Evolutionary conservation across 2,888 invertebrate genomes (phyloP), one percentile per base, ranked within the genome.

Genomic region (Eupithecia centaureata): DNA sequence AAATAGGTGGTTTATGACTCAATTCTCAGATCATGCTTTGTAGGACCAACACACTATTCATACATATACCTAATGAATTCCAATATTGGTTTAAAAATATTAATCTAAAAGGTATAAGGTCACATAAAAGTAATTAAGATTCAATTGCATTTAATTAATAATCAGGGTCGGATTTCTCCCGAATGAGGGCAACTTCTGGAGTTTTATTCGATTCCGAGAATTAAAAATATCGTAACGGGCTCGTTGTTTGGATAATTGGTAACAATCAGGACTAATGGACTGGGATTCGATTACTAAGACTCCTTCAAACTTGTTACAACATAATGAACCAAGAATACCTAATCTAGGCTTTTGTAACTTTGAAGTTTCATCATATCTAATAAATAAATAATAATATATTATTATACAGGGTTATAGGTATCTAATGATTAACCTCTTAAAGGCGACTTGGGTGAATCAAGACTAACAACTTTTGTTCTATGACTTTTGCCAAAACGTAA

Each of bases 91-190:
- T n/a, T 60, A 58, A 22, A 61, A 51, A 67, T 62, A 51, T 58
- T 22, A 47, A 38, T 10, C 30, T n/a, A 38, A 38, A 38, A n/a
- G 15, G 10, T 35, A 35, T n/a, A 35, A 35, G 35, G 35, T 35
- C 35, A 35, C 13, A 35, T 25, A 33, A 27, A 15, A 51, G 22
- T 51, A 51, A 54, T 42, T 15, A 62, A 25, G 58, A 67, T 67
- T 63, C n/a, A 54, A 54, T 67, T 67, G 32, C 54, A 54, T 60
- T 18, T 22, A 58, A 62, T 57, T 13, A 47, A 18, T 28, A 56
- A 59, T 67, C 28, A 63, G 63, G 54, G 33, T 67, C 54, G 54
- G 27, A 42, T 67, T 67, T 25, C 60, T 18, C n/a, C 56, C 28
- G n/a, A 57, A 47, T 15, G 10, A 33, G 18, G 13, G 33, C 27